Percentiles rank a stretch among this genome's conserved stretches.
These are phyloP conservation scores for Clarias platycephalus DNA, from an alignment of 2,797 vertebrate species.

Conservation along the genomic window DNA sequence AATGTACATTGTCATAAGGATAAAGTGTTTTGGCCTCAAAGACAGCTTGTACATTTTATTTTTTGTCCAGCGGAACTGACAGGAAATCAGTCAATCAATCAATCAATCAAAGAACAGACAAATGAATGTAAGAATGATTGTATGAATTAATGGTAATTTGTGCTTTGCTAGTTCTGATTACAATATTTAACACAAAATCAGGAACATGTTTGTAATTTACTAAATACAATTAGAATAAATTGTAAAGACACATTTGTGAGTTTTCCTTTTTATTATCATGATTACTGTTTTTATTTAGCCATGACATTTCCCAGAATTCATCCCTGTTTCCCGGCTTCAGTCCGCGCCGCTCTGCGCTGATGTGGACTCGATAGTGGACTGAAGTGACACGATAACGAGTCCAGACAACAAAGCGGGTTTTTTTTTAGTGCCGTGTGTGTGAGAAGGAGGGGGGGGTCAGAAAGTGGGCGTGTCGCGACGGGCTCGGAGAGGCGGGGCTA, in stretches of 20 bases:
- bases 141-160: not conserved
- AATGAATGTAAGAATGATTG: not conserved
- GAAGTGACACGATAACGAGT: conserved; percentile 63
- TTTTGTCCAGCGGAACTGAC: not conserved
- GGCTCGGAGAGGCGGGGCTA: conserved; percentile 66
- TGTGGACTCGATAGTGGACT: conserved; percentile 16
- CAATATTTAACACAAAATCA: not conserved
- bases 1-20: not conserved
- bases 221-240: not conserved
- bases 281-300: not conserved
- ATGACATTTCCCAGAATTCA: not conserved
- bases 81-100: not conserved
- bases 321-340: not conserved
- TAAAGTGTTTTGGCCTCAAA: not conserved
- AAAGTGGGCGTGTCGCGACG: conserved; percentile 66
- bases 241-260: not conserved
- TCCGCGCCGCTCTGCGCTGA: not conserved
- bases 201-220: not conserved
- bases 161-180: not conserved
- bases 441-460: conserved; percentile 57
- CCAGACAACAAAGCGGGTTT: conserved; percentile 72
- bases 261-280: not conserved
- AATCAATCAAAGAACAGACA: not conserved
- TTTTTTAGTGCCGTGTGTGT: conserved; percentile 55
- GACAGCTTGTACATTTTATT: not conserved